Evolutionary conservation across 2,113 vertebrate genomes (phyloP), one percentile per base, ranked within the genome.

Genomic region (Sialia sialis): DNA sequence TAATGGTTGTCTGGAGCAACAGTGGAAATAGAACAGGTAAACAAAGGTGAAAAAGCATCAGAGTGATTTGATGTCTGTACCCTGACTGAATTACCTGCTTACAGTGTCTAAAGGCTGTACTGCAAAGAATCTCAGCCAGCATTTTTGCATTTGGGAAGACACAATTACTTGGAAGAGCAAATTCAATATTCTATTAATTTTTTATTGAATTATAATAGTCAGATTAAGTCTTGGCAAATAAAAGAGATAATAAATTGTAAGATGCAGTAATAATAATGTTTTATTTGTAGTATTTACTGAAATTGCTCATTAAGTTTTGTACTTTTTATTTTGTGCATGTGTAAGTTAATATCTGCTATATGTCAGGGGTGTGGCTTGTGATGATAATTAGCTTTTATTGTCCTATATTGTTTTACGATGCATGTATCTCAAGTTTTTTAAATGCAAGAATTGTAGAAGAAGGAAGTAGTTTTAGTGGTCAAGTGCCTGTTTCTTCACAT

Each of bases 191-290:
- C 69, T 89, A 0, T 77, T 95, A 84, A 68, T 27, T 56, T 84
- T 75, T 94, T 77, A 91, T 94, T 83, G 59, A 72, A 74, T 95
- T 92, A 77, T 34, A 44, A 82, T 94, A 89, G 78, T 84, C 74
- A 90, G 48, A 95, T 95, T 89, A 90, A 81, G 66, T 91, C 80
- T 82, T 90, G 69, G 64, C 69, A 91, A 89, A 73, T 92, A 70
- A 69, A 77, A 93, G 25, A 63, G 19, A 59, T 58, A 67, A 93
- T 93, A 87, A 75, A 86, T 94, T 68, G 29, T 78, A 73, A 84
- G 36, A 68, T 93, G 68, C 56, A 72, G 27, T 58, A 81, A 54
- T 88, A 92, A 77, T 86, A 4, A 13, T 93, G 38, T 90, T 91
- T 95, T 75, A 81, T 88, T 67, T 7, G 39, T 87, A 67, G 54